A percentile compares a stretch with the other conserved stretches of the same genome.
Evolutionary conservation across 2,113 vertebrate genomes (phyloP).

Genomic region (Hypomesus transpacificus): DNA sequence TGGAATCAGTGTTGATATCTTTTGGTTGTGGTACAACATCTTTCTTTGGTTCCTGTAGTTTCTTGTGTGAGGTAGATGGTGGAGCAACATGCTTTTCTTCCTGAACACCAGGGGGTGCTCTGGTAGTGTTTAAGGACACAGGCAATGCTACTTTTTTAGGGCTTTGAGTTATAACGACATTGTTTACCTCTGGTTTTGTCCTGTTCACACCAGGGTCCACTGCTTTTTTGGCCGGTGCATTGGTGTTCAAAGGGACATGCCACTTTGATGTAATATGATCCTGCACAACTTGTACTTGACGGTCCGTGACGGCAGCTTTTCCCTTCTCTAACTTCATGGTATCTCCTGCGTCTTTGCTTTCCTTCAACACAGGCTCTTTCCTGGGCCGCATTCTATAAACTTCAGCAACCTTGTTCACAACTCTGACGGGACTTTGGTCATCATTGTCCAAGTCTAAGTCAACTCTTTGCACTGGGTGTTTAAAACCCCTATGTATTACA

Average conservation of each 20-base stretch:
- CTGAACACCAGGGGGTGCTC: constrained; percentile 32
- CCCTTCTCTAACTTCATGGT: background rate
- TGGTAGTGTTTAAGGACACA: constrained; percentile 4
- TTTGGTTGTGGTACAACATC: constrained; percentile 1
- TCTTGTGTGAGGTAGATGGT: background rate
- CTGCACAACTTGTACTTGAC: background rate
- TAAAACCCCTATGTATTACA: constrained; percentile 27
- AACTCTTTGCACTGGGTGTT: constrained; percentile 52
- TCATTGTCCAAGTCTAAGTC: constrained; percentile 15
- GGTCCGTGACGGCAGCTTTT: background rate
- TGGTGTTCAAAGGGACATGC: background rate
- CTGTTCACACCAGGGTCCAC: constrained; percentile 30
- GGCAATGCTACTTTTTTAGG: background rate
- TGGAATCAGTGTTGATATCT: background rate
- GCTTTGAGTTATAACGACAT: background rate
- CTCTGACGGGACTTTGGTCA: constrained; percentile 7
- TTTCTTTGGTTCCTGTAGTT: background rate
- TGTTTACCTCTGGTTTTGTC: constrained; percentile 9
- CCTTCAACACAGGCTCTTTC: background rate
- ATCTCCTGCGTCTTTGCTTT: background rate
- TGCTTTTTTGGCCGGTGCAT: constrained; percentile 23
- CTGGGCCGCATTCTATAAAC: constrained; percentile 49
- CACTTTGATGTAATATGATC: constrained; percentile 14
- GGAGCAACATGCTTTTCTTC: constrained; percentile 18
- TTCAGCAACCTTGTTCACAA: constrained; percentile 18